Evolutionary conservation across 2,797 vertebrate species (phyloP).

Genomic region (Dryobates pubescens): DNA sequence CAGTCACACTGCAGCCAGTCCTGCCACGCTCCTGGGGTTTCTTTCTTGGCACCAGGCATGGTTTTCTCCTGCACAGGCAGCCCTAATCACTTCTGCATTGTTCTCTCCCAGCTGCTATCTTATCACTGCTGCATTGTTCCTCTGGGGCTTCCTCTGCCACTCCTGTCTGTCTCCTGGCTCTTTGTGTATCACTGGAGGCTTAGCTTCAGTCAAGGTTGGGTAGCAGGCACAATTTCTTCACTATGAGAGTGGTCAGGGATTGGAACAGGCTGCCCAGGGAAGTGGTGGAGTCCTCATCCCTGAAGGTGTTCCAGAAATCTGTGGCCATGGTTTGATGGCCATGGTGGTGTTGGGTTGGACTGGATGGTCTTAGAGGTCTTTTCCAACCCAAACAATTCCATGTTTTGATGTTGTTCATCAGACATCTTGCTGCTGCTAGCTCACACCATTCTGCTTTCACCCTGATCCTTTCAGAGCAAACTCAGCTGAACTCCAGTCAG

Average conservation of each 20-base stretch:
- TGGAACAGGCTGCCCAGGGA: too few species aligned
- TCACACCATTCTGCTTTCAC: background rate
- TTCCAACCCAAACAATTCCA: too few species aligned
- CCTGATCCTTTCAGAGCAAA: background rate
- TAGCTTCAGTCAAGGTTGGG: background rate
- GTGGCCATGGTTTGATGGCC: too few species aligned
- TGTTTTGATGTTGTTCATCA: background rate
- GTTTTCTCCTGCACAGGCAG: background rate
- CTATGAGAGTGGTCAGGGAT: too few species aligned
- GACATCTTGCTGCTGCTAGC: background rate
- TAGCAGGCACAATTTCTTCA: too few species aligned
- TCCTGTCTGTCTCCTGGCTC: conserved; percentile 29
- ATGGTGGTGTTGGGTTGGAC: too few species aligned
- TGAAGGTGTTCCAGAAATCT: too few species aligned
- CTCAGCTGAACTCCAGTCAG: background rate
- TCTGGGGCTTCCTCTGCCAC: background rate
- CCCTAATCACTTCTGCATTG: conserved; percentile 17
- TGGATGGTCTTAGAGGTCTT: too few species aligned
- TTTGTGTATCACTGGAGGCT: background rate
- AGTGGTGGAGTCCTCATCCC: too few species aligned
- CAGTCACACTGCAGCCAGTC: background rate
- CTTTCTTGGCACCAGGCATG: background rate
- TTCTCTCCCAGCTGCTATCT: conserved; percentile 14
- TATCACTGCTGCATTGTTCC: conserved; percentile 21
- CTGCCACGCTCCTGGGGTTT: background rate